phyloP scores from a whole-genome alignment of 2,113 vertebrate species.

The Petaurus breviceps region DNA sequence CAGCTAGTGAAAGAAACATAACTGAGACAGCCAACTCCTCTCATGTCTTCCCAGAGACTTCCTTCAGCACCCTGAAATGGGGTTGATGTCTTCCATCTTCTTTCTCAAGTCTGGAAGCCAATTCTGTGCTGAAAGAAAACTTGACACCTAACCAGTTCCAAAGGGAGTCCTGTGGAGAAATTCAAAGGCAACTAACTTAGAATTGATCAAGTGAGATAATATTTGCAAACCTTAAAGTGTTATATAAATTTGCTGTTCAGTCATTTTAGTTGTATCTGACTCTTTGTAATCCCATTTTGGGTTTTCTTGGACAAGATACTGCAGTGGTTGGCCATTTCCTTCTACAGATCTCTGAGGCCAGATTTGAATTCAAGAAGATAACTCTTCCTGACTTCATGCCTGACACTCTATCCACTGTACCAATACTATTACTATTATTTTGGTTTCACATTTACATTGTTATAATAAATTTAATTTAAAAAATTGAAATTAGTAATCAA shows the following conservation, averaged over 20 bases:
- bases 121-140: no score
- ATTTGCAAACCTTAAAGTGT: background rate
- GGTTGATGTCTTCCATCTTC: no score
- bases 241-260: background rate
- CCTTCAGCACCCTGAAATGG: no score
- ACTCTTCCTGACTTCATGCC: no score
- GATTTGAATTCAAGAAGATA: background rate
- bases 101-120: no score
- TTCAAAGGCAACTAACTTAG: no score
- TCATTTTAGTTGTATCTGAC: background rate
- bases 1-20: no score
- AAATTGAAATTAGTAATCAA: background rate
- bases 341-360: background rate
- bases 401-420: background rate
- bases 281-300: no score
- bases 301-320: background rate
- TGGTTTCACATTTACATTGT: background rate
- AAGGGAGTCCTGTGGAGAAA: no score
- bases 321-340: background rate
- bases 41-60: no score
- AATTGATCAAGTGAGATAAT: background rate
- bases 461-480: background rate
- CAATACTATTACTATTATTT: background rate
- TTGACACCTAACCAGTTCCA: no score
- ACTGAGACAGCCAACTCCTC: no score